Conservation (phyloP, 1,140 invertebrate species). For the Brachionus rotundiformis region DNA sequence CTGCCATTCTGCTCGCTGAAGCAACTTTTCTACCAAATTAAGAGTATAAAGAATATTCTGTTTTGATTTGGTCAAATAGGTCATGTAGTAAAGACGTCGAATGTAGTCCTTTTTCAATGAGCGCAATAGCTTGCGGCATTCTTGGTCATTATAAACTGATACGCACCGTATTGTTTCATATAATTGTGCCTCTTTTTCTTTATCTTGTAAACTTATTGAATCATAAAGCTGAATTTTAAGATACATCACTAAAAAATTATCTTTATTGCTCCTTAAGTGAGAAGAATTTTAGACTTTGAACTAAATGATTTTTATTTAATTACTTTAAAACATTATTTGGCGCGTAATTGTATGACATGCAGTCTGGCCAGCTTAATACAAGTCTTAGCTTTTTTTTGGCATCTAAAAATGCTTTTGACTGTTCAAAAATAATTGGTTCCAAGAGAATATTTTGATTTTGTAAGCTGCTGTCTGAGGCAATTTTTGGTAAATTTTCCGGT, state of each 20-base stretch:
- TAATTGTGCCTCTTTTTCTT: slow-evolving; percentile 78
- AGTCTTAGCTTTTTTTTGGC: slow-evolving; percentile 87
- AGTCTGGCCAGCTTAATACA: slow-evolving; percentile 75
- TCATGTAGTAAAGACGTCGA: slow-evolving; percentile 76
- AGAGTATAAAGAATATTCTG: slow-evolving; percentile 79
- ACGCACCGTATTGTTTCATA: slow-evolving; percentile 83
- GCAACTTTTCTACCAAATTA: slow-evolving; percentile 73
- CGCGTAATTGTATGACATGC: slow-evolving; percentile 52
- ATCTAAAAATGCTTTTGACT: slow-evolving; percentile 73
- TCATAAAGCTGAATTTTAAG: slow-evolving; percentile 80
- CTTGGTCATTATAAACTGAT: slow-evolving; percentile 72
- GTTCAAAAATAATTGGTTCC: slow-evolving; percentile 70
- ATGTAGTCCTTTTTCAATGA: slow-evolving; percentile 80
- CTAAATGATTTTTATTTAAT: background rate
- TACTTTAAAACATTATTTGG: slow-evolving; percentile 51
- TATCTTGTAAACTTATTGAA: slow-evolving; percentile 80
- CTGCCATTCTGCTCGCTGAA: slow-evolving; percentile 65
- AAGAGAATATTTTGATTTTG: slow-evolving; percentile 68
- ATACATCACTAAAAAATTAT: slow-evolving; percentile 73
- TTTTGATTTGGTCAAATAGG: slow-evolving; percentile 79
- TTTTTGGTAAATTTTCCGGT: slow-evolving; percentile 49
- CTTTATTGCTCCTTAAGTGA: slow-evolving; percentile 59
- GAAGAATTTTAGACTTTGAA: background rate
- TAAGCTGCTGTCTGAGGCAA: slow-evolving; percentile 57
- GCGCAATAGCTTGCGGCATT: slow-evolving; percentile 75